phyloP scores from a whole-genome alignment of 2,888 invertebrate species.

The Dorcus hopei region DNA sequence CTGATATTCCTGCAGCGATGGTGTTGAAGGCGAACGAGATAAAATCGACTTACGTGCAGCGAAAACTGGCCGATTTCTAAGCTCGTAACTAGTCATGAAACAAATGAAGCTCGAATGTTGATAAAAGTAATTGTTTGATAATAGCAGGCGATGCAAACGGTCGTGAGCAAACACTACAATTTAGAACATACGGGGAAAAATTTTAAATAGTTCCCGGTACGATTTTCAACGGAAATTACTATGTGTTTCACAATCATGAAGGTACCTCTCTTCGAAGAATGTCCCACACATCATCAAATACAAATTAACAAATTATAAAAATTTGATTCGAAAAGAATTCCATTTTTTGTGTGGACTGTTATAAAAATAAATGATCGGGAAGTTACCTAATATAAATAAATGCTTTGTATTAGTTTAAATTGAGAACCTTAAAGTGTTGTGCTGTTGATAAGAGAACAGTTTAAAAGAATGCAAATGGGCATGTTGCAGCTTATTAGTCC shows the following conservation, averaged over 20 bases:
- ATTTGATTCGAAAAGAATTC: too few species aligned
- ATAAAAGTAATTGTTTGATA: conserved; percentile 51
- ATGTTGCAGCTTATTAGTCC: conserved; percentile 5
- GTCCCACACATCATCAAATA: too few species aligned
- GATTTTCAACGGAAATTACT: too few species aligned
- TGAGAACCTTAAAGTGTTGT: too few species aligned
- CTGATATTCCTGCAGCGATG: not conserved
- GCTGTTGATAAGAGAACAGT: not conserved
- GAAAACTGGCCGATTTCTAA: conserved; percentile 5
- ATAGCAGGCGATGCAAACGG: conserved; percentile 42
- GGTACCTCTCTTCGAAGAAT: too few species aligned
- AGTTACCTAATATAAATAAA: too few species aligned
- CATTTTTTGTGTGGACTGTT: too few species aligned
- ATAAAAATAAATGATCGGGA: too few species aligned
- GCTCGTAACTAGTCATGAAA: conserved; percentile 29
- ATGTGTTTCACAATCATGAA: too few species aligned
- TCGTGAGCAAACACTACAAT: conserved; percentile 48
- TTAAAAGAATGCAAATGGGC: conserved; percentile 6
- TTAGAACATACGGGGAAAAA: conserved; percentile 20
- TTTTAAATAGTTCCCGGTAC: too few species aligned
- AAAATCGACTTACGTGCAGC: conserved; percentile 1
- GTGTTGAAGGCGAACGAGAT: not conserved
- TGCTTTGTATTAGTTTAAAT: too few species aligned
- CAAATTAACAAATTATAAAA: too few species aligned
- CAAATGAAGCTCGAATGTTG: conserved; percentile 44